These are phyloP conservation scores for Ailuropoda melanoleuca DNA, from an alignment of 2,113 vertebrate species.

Conservation along the genomic window DNA sequence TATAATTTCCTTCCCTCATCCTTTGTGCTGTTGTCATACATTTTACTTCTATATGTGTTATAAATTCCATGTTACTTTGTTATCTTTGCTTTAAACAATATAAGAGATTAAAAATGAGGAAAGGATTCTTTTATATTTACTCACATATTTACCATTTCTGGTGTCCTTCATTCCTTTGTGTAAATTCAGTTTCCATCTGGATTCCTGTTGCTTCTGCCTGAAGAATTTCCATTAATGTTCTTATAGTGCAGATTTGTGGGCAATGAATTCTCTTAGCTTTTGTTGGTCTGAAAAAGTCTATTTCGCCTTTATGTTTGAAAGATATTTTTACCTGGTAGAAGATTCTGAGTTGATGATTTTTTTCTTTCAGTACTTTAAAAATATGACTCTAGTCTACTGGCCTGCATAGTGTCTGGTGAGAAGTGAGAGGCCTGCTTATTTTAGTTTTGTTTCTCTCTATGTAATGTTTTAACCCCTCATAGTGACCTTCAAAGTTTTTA, in stretches of 20 bases:
- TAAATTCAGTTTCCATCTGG: constrained; percentile 1
- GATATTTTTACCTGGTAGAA: background rate
- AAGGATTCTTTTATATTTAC: background rate
- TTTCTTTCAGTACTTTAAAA: background rate
- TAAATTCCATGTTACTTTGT: background rate
- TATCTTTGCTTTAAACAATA: constrained; percentile 31
- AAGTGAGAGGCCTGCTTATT: background rate
- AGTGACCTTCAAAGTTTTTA: background rate
- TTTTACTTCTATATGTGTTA: background rate
- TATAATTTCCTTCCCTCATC: background rate
- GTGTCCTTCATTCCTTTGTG: background rate
- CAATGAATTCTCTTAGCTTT: background rate
- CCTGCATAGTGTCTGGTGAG: constrained; percentile 5
- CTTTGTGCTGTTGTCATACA: background rate
- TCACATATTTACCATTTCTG: background rate
- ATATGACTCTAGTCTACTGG: background rate
- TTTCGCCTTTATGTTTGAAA: background rate
- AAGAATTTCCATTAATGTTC: constrained; percentile 19
- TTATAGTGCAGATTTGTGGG: background rate
- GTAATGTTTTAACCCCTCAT: background rate
- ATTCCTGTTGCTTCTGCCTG: background rate
- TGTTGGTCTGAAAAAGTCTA: background rate
- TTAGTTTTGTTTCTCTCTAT: background rate
- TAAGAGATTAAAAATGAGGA: background rate
- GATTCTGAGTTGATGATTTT: background rate